A percentile compares a stretch with the other conserved stretches of the same genome.
phyloP scores from a whole-genome alignment of 1,140 invertebrate species.

The Drosophila teissieri region DNA sequence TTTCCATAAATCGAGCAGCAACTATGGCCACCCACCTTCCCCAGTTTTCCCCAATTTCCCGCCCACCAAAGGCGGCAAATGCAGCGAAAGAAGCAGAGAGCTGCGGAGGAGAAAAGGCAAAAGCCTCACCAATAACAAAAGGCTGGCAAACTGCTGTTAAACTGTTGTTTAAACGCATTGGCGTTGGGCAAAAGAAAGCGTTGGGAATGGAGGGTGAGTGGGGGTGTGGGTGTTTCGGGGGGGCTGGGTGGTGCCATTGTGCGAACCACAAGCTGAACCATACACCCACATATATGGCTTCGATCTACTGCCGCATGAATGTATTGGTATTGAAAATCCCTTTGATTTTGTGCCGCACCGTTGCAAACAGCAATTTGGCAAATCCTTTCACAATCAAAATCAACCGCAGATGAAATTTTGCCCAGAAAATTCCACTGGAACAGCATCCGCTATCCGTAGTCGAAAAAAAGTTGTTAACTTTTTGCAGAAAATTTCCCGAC shows the following conservation, averaged over 20 bases:
- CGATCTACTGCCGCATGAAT: constrained; percentile 48
- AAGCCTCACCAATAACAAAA: constrained; percentile 79
- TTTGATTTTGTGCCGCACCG: constrained; percentile 81
- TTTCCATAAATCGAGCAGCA: constrained; percentile 71
- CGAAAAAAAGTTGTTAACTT: constrained; percentile 40
- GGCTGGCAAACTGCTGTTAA: constrained; percentile 79
- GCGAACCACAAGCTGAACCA: constrained; percentile 69
- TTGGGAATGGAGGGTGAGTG: not conserved
- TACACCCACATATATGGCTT: constrained; percentile 38
- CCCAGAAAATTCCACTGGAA: constrained; percentile 64
- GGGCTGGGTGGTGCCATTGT: constrained; percentile 47
- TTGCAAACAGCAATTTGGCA: constrained; percentile 83
- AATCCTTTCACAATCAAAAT: constrained; percentile 85
- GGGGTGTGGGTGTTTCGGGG: not conserved
- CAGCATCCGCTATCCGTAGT: constrained; percentile 45
- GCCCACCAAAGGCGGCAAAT: constrained; percentile 52
- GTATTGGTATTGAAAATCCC: constrained; percentile 80
- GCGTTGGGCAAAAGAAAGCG: constrained; percentile 20
- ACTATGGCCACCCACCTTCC: not conserved
- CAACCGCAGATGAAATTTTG: constrained; percentile 83
- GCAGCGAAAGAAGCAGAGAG: constrained; percentile 28
- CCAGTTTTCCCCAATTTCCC: constrained; percentile 13
- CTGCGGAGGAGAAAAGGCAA: constrained; percentile 52
- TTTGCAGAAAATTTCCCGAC: constrained; percentile 25
- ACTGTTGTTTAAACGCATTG: constrained; percentile 81